Conservation (phyloP, 2,113 vertebrate genomes). For the Ariopsis seemanni region DNA sequence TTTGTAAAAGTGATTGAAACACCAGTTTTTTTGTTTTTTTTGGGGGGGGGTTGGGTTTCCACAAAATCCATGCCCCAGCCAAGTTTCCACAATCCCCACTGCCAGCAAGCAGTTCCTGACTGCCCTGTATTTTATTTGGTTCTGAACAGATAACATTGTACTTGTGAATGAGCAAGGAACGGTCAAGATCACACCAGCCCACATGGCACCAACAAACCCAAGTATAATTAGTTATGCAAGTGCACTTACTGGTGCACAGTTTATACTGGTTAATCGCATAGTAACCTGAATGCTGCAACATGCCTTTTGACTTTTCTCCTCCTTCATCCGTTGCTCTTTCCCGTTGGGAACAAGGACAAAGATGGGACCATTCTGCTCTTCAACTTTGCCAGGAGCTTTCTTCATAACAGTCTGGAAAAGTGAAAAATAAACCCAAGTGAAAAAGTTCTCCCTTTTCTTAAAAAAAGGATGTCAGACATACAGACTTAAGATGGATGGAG, state of each 20-base stretch:
- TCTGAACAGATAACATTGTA: too few relatives aligned
- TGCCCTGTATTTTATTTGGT: too few relatives aligned
- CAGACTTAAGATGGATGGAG: not conserved
- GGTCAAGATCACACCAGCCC: too few relatives aligned
- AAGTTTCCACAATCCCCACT: too few relatives aligned
- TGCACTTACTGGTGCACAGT: too few relatives aligned
- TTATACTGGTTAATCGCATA: not conserved
- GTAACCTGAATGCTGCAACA: not conserved
- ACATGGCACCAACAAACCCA: not conserved
- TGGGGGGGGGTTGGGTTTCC: too few relatives aligned
- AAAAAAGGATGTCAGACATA: not conserved
- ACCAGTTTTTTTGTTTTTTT: too few relatives aligned
- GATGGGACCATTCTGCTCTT: slow-evolving; percentile 89
- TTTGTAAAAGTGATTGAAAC: too few relatives aligned
- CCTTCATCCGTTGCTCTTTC: slow-evolving; percentile 94
- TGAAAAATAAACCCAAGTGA: not conserved
- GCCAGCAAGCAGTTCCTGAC: too few relatives aligned
- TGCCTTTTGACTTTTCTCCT: slow-evolving; percentile 93
- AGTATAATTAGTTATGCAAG: not conserved
- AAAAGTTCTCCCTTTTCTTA: too few relatives aligned
- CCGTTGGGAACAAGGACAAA: slow-evolving; percentile 87
- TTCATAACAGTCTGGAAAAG: slow-evolving; percentile 76
- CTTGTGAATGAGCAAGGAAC: too few relatives aligned
- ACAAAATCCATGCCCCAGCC: too few relatives aligned
- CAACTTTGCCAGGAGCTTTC: slow-evolving; percentile 87